A percentile compares a stretch with the other conserved stretches of the same genome.
Conservation (phyloP, 2,113 vertebrate species). For the Crotalus viridis region DNA sequence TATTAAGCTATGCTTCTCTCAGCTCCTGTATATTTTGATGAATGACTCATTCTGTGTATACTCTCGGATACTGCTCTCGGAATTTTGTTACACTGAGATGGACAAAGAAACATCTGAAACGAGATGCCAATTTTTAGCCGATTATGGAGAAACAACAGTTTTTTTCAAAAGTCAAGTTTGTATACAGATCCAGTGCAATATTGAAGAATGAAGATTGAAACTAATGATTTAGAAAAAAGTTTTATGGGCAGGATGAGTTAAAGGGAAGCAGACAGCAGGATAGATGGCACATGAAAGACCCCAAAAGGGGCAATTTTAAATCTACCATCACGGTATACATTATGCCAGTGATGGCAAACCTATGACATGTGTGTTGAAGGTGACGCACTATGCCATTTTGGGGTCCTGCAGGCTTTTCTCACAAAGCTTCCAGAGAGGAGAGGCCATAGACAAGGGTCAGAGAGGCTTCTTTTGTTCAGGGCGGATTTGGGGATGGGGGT, state of each 20-base stretch:
- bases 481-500: no score
- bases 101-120: background rate
- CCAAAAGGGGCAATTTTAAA: background rate
- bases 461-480: no score
- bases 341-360: no score
- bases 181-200: background rate
- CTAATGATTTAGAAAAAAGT: background rate
- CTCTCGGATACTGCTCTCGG: background rate
- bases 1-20: background rate
- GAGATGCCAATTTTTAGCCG: background rate
- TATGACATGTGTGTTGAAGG: no score
- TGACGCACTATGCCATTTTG: no score
- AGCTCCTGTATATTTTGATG: background rate
- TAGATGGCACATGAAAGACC: background rate
- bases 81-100: background rate
- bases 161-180: background rate
- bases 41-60: no score
- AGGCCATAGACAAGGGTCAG: no score
- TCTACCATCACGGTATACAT: background rate
- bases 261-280: background rate
- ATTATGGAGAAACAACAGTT: background rate
- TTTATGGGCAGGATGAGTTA: background rate
- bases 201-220: background rate
- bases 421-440: no score
- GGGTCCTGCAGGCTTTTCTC: no score